phyloP scores from a whole-genome alignment of 1,140 invertebrate species.

The Tetragonula clypearis region DNA sequence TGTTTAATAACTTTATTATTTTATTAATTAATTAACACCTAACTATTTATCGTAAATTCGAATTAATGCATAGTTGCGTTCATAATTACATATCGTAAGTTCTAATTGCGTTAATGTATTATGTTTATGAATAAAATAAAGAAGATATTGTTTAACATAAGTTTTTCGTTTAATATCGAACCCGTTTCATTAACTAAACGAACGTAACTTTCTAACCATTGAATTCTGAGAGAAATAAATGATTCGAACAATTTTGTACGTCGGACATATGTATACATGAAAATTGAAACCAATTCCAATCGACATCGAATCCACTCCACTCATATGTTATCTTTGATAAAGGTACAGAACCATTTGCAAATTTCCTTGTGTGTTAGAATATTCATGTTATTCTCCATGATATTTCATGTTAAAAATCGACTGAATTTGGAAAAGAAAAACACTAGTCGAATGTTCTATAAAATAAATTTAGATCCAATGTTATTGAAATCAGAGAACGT shows the following conservation, averaged over 20 bases:
- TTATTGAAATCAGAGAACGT: no score
- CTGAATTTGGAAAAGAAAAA: not conserved
- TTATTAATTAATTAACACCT: slow-evolving; percentile 29
- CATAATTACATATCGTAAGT: not conserved
- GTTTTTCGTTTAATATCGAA: not conserved
- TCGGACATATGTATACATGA: not conserved
- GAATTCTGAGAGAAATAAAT: not conserved
- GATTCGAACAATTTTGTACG: not conserved
- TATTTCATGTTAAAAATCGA: not conserved
- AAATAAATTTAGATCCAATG: not conserved
- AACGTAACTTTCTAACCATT: no score
- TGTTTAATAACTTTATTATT: not conserved
- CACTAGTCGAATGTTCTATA: no score
- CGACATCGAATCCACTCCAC: not conserved
- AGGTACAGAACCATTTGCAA: not conserved
- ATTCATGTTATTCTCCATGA: not conserved
- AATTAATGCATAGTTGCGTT: not conserved
- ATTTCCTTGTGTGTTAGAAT: not conserved
- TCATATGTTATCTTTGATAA: not conserved
- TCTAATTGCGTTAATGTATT: no score
- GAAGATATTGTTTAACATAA: not conserved
- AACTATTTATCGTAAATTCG: not conserved
- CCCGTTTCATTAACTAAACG: no score
- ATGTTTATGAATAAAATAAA: not conserved
- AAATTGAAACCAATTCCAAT: not conserved